Percentiles rank a stretch among this genome's conserved stretches.
Evolutionary conservation across 2,888 invertebrate species (phyloP).

Genomic region (Idaea aversata): DNA sequence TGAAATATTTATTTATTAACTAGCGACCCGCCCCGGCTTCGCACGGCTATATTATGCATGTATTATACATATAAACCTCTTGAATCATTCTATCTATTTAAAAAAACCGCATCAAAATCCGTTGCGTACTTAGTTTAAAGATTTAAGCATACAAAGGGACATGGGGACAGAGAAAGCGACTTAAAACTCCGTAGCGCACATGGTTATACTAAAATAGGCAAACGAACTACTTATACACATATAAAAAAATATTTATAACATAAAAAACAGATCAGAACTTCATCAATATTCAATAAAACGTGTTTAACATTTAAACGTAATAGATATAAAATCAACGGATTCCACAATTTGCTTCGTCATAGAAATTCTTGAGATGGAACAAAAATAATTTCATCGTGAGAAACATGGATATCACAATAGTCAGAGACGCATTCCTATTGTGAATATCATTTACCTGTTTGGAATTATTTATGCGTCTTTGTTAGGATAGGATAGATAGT

Average conservation of each 20-base stretch:
- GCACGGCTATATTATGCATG: too few species aligned
- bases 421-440: conserved; percentile 26
- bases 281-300: conserved; percentile 4
- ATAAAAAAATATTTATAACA: too few species aligned
- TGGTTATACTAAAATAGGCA: not conserved
- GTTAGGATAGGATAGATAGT: not conserved
- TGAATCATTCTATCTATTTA: too few species aligned
- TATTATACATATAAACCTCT: too few species aligned
- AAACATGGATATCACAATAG: conserved; percentile 27
- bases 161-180: too few species aligned
- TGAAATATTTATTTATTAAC: too few species aligned
- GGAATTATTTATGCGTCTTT: conserved; percentile 16
- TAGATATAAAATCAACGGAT: not conserved
- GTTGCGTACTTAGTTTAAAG: too few species aligned
- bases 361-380: conserved; percentile 25
- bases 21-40: too few species aligned
- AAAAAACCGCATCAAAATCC: too few species aligned
- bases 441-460: conserved; percentile 15
- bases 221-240: not conserved
- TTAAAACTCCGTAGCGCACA: too few species aligned
- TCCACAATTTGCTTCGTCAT: conserved; percentile 26
- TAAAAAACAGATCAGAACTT: conserved; percentile 1
- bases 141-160: too few species aligned
- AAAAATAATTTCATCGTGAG: conserved; percentile 34
- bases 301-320: not conserved